A percentile compares a stretch with the other conserved stretches of the same genome.
Evolutionary conservation across 2,888 invertebrate species (phyloP).

Genomic region (Perdita meconis): DNA sequence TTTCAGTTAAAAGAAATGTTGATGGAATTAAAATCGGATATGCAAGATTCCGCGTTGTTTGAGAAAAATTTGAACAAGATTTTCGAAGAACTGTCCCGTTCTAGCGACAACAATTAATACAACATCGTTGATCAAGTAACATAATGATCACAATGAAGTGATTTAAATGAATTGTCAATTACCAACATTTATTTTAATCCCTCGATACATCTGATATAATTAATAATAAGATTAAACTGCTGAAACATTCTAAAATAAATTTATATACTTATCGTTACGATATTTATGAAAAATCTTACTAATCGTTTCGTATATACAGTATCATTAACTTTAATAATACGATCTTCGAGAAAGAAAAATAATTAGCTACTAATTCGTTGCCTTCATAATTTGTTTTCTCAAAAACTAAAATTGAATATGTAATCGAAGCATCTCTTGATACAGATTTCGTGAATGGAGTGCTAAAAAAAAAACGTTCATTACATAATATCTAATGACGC

Average conservation of each 20-base stretch:
- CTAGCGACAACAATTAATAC: not conserved
- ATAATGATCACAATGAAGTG: not conserved
- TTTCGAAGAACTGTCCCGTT: slow-evolving; percentile 16
- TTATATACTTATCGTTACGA: slow-evolving; percentile 46
- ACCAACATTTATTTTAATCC: slow-evolving; percentile 46
- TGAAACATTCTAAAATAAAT: slow-evolving; percentile 39
- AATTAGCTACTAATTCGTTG: slow-evolving; percentile 44
- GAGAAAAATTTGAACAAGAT: slow-evolving; percentile 34
- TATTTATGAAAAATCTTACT: slow-evolving; percentile 39
- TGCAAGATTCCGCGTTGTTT: not conserved
- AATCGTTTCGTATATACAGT: slow-evolving; percentile 49
- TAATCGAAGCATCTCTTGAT: not conserved
- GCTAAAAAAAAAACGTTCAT: slow-evolving; percentile 1
- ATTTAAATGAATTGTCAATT: slow-evolving; percentile 6
- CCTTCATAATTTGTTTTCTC: slow-evolving; percentile 3
- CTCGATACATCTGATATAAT: slow-evolving; percentile 30
- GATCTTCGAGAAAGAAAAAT: not conserved
- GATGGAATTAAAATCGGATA: slow-evolving; percentile 14
- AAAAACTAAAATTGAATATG: slow-evolving; percentile 8
- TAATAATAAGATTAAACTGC: slow-evolving; percentile 24
- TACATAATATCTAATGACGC: not conserved
- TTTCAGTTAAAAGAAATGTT: slow-evolving; percentile 45
- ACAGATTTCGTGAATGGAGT: not conserved
- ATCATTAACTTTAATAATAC: slow-evolving; percentile 10
- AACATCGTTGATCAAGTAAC: not conserved